Evolutionary conservation across 1,140 invertebrate genomes (phyloP), one percentile per base, ranked within the genome.

Genomic region (Cotesia chilonis): DNA sequence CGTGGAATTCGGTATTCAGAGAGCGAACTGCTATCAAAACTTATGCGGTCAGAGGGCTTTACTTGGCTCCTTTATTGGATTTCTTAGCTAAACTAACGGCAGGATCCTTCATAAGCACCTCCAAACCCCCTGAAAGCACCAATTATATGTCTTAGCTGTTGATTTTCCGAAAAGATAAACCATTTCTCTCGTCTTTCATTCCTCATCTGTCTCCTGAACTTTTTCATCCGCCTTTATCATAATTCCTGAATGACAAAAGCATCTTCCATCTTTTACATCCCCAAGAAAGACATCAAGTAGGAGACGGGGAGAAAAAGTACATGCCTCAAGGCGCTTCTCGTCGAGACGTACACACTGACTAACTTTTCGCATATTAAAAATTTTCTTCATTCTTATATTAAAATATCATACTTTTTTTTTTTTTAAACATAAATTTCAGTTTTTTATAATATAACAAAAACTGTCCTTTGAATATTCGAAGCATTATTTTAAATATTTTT

Each of bases 1-100:
- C 35, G 28, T 20, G 57, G 71, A 74, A 78, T 74, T 83, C 80
- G 75, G 79, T 84, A 85, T 84, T 85, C 83, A 78, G 68, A 67
- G 47, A 51, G 70, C 76, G 74, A 41, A 75, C 72, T 76, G 63
- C 77, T 78, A 81, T 83, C 79, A 82, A 82, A 84, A 84, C 76
- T 84, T 81, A 75, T 74, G 77, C 77, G 77, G 74, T 70, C 76
- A 75, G 73, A 51, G 71, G 57, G 64, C 68, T 79, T 14, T 74
- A 70, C 72, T 70, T 74, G 63, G 35, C 69, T 76, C 76, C 78
- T 83, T 28, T 83, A 81, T 84, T 84, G 79, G 80, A 81, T 82
- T 81, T 77, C 65, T 77, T 74, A 65, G 64, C 65, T 67, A 72
- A 72, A 64, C 70, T 55, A 69, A 59, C 47, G 14, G 12, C 37